Evolutionary conservation across 2,113 vertebrate species (phyloP), one percentile per base, ranked within the genome.

Genomic region (Zonotrichia leucophrys): DNA sequence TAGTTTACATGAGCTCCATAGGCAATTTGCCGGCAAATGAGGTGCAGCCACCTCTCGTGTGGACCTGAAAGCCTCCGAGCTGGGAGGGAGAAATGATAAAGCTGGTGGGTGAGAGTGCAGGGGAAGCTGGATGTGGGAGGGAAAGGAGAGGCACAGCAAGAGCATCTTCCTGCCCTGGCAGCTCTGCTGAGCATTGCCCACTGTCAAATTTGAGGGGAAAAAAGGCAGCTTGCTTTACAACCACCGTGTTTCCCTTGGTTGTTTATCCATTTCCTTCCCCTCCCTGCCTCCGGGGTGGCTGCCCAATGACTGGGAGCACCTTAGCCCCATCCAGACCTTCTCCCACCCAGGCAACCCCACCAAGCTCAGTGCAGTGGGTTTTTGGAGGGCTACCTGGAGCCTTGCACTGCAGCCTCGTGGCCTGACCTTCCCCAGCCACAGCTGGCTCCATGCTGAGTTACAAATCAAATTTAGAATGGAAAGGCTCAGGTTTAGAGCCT

Each of bases 101-200:
- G 90, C 75, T 39, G 37, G 8, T 0, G 1, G 47, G 56, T 17
- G 49, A 85, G 76, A 92, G 31, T 11, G 76, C 55, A 9, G 22
- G 53, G 14, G 49, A 35, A 62, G 42, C 59, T 87, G 88, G 18
- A 4, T 46, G 49, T 18, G 55, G 55, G 47, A 88, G 39, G 37
- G 49, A 25, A 25, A 1, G 8, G 6, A 79, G 77, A 74, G 2
- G 4, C 3, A 5, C 4, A 47, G 59, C 60, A 5, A 17, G 73
- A 59, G 56, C 69, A 74, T 53, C 68, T 15, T 37, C 55, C 44
- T 70, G 63, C 49, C 35, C 53, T 2, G 20, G 33, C 47, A 63
- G 56, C 76, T 66, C 75, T 0, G 1, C 42, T 44, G 73, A 7
- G 2, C 6, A 0, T 6, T 0, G 23, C 31, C 35, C 10, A 0